These are phyloP conservation scores for Gymnogyps californianus DNA, from an alignment of 2,113 vertebrate genomes.

Conservation along the genomic window DNA sequence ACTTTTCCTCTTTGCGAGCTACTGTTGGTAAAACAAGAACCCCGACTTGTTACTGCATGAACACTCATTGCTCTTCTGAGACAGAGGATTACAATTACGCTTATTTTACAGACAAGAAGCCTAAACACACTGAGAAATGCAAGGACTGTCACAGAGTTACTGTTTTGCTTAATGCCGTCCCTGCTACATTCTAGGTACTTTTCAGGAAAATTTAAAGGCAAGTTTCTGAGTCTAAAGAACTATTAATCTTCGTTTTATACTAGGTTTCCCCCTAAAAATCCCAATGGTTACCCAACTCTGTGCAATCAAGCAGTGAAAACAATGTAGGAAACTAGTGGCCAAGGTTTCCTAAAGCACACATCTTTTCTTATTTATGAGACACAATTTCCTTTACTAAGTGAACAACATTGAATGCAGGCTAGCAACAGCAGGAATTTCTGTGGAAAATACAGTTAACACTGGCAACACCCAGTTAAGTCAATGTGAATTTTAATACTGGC, in stretches of 20 bases:
- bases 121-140: neutral
- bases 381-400: neutral
- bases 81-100: neutral
- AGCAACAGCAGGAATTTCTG: conserved; percentile 14
- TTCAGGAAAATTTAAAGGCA: neutral
- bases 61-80: neutral
- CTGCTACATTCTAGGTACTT: neutral
- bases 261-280: neutral
- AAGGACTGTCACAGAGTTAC: neutral
- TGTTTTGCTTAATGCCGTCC: neutral
- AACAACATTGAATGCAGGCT: neutral
- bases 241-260: neutral
- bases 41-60: neutral
- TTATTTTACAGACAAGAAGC: neutral
- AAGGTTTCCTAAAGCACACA: neutral
- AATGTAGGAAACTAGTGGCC: neutral
- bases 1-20: neutral
- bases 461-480: conserved; percentile 18
- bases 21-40: conserved; percentile 2
- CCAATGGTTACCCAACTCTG: neutral
- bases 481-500: neutral
- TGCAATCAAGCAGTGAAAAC: neutral
- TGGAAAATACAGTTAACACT: conserved; percentile 21
- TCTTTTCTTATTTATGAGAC: conserved; percentile 18
- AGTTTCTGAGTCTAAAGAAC: neutral